Percentiles rank a stretch among this genome's conserved stretches.
Evolutionary conservation across 1,140 invertebrate genomes (phyloP).

Genomic region (Lucilia cuprina): DNA sequence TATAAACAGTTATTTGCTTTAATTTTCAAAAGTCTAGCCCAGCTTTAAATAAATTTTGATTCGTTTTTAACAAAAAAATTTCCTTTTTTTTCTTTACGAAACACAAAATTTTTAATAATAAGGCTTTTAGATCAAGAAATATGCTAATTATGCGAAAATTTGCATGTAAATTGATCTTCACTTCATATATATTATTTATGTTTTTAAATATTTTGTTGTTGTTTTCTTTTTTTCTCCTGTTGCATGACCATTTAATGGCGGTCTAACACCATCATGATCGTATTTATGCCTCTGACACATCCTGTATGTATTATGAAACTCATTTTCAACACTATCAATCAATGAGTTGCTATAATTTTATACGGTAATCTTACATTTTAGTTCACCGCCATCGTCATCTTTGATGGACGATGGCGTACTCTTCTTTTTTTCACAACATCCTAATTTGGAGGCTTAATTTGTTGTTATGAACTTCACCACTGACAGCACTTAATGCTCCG

Average conservation of each 20-base stretch:
- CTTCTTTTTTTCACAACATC: background rate
- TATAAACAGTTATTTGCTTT: background rate
- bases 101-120: background rate
- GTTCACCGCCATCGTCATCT: background rate
- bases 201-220: background rate
- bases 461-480: constrained; percentile 6
- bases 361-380: background rate
- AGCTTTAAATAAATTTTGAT: background rate
- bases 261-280: background rate
- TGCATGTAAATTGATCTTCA: constrained; percentile 26
- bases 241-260: background rate
- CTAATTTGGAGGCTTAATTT: constrained; percentile 15
- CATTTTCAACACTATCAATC: constrained; percentile 34
- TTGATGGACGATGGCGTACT: background rate
- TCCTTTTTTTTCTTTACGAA: background rate
- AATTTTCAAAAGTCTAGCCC: background rate
- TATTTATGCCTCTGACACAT: background rate
- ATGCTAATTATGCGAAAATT: constrained; percentile 25
- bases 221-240: background rate
- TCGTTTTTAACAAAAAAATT: background rate
- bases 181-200: background rate
- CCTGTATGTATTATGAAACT: background rate
- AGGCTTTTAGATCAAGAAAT: background rate
- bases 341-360: constrained; percentile 10
- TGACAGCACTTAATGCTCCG: no score